phyloP scores from a whole-genome alignment of 2,888 invertebrate species.

The Amiota minor region DNA sequence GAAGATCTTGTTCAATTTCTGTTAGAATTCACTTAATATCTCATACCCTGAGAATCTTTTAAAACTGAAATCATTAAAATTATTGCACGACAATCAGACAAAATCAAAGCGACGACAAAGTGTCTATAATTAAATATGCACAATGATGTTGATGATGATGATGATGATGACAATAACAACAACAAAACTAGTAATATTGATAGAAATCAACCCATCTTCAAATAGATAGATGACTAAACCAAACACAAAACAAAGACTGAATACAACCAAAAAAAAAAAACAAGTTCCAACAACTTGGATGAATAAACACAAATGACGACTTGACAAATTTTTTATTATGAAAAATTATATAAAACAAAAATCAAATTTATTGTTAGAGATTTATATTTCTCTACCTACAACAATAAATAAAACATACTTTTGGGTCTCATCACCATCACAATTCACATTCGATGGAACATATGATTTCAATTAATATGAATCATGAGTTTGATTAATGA shows the following conservation, averaged over 20 bases:
- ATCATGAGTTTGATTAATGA: too few relatives aligned
- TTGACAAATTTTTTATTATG: constrained; percentile 59
- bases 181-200: background rate
- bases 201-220: background rate
- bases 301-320: constrained; percentile 37
- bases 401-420: constrained; percentile 18
- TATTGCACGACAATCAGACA: background rate
- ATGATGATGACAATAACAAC: background rate
- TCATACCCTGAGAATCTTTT: too few relatives aligned
- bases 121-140: constrained; percentile 27
- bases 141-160: background rate
- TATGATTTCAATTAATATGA: too few relatives aligned
- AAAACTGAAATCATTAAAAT: too few relatives aligned
- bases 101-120: constrained; percentile 8
- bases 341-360: constrained; percentile 38
- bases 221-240: constrained; percentile 23
- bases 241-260: background rate
- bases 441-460: too few relatives aligned
- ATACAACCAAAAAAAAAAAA: constrained; percentile 49
- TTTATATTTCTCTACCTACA: background rate
- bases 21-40: too few relatives aligned
- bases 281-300: constrained; percentile 41
- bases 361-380: constrained; percentile 3
- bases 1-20: too few relatives aligned
- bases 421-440: background rate